Evolutionary conservation across 2,797 vertebrate genomes (phyloP).

Genomic region (Lagodon rhomboides): DNA sequence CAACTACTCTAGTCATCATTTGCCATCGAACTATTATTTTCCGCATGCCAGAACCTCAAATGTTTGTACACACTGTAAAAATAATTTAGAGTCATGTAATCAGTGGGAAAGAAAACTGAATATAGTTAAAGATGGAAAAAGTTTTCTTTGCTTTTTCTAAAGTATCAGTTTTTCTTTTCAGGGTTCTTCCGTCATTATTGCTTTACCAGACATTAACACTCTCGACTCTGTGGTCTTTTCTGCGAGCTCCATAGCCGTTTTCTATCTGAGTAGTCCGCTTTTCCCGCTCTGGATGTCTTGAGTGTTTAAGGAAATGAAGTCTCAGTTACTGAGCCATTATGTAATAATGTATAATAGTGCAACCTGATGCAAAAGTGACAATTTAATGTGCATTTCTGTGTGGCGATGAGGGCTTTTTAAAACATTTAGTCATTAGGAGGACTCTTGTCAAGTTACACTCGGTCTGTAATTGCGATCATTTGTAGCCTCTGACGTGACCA

Average conservation of each 20-base stretch:
- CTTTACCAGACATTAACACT: slow-evolving; percentile 36
- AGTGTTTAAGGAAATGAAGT: slow-evolving; percentile 61
- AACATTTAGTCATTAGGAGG: slow-evolving; percentile 42
- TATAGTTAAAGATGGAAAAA: neutral
- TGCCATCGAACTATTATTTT: slow-evolving; percentile 11
- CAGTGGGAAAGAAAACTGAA: slow-evolving; percentile 2
- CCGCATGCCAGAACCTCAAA: neutral
- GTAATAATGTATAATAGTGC: slow-evolving; percentile 32
- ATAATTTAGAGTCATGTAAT: slow-evolving; percentile 5
- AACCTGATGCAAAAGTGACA: slow-evolving; percentile 22
- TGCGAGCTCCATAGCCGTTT: neutral
- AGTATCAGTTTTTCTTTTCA: slow-evolving; percentile 5
- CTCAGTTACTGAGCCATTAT: slow-evolving; percentile 67
- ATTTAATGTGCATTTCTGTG: slow-evolving; percentile 24
- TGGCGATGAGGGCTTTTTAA: slow-evolving; percentile 12
- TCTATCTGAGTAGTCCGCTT: slow-evolving; percentile 15
- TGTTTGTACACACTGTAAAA: slow-evolving; percentile 28
- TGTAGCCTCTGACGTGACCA: slow-evolving; percentile 27
- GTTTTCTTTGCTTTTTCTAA: slow-evolving; percentile 6
- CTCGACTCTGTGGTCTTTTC: neutral
- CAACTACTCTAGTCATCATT: slow-evolving; percentile 12
- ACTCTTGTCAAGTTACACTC: slow-evolving; percentile 36
- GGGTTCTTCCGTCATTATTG: neutral
- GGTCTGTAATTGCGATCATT: slow-evolving; percentile 57
- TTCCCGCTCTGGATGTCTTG: slow-evolving; percentile 25